A percentile compares a stretch with the other conserved stretches of the same genome.
These are phyloP conservation scores for Cossypha dichroa DNA, from an alignment of 2,797 vertebrate genomes.

Conservation along the genomic window DNA sequence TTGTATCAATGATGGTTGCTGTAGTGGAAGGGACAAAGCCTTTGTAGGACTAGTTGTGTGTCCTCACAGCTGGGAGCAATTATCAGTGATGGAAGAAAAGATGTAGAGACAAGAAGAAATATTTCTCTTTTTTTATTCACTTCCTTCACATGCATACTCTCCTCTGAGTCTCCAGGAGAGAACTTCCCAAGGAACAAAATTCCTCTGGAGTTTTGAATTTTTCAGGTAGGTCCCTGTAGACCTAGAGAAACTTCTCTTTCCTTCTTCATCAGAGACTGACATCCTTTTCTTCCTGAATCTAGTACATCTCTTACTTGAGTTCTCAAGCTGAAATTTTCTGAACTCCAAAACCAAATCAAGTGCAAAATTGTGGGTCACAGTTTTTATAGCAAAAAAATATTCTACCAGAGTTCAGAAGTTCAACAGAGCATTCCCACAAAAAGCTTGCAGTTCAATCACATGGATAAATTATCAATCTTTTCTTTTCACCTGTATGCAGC, in stretches of 20 bases:
- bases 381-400: not conserved
- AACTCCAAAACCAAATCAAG: constrained; percentile 15
- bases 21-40: not conserved
- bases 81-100: not conserved
- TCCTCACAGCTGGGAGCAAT: not conserved
- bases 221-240: not conserved
- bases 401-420: not conserved
- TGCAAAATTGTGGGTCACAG: not conserved
- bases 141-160: not conserved
- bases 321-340: not conserved
- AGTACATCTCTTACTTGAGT: not conserved
- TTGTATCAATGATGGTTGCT: accelerated
- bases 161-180: not conserved
- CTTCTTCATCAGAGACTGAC: not conserved
- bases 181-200: not conserved
- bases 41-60: not conserved
- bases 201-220: not conserved
- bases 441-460: not conserved
- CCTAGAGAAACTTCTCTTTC: not conserved
- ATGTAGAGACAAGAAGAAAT: not conserved
- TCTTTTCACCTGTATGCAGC: constrained; percentile 13
- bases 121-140: not conserved
- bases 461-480: not conserved
- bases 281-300: not conserved
- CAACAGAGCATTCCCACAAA: not conserved